A percentile compares a stretch with the other conserved stretches of the same genome.
Evolutionary conservation across 2,888 invertebrate species (phyloP).

Genomic region (Watsonalla binaria): DNA sequence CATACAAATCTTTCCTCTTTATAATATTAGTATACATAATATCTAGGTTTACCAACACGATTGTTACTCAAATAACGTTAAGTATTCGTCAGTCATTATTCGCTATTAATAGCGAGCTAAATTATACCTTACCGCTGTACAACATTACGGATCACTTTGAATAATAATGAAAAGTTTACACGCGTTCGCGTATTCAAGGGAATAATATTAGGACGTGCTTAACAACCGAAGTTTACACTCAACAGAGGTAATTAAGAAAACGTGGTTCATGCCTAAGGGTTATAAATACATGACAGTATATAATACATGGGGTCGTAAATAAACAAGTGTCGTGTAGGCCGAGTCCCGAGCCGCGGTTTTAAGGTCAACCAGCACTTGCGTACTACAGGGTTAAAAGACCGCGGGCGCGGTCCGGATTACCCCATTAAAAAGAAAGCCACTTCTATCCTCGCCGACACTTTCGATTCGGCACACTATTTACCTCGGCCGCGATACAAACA

Average conservation of each 20-base stretch:
- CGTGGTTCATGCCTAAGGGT: not conserved
- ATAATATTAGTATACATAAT: too few species aligned
- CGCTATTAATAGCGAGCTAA: slow-evolving; percentile 19
- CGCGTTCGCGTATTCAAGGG: slow-evolving; percentile 14
- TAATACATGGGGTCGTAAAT: slow-evolving; percentile 44
- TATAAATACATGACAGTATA: slow-evolving; percentile 14
- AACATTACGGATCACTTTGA: slow-evolving; percentile 21
- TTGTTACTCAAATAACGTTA: not conserved
- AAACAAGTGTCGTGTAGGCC: slow-evolving; percentile 39
- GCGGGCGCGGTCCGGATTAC: slow-evolving; percentile 63
- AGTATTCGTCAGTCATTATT: not conserved
- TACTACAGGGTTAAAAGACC: slow-evolving; percentile 54
- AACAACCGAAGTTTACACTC: slow-evolving; percentile 24
- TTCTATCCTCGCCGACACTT: slow-evolving; percentile 40
- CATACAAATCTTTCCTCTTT: too few species aligned
- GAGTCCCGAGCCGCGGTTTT: slow-evolving; percentile 40
- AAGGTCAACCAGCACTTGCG: slow-evolving; percentile 65
- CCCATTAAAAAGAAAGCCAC: slow-evolving; percentile 48
- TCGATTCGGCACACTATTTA: slow-evolving; percentile 37
- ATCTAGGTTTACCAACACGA: too few species aligned
- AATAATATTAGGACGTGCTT: slow-evolving; percentile 16
- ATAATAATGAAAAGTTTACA: slow-evolving; percentile 33
- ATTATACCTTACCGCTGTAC: slow-evolving; percentile 26
- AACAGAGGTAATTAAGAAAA: slow-evolving; percentile 12
- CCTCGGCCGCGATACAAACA: slow-evolving; percentile 34